Base-by-base conservation (phyloP, 2,888 invertebrate species). In the Andrena minutula region DNA sequence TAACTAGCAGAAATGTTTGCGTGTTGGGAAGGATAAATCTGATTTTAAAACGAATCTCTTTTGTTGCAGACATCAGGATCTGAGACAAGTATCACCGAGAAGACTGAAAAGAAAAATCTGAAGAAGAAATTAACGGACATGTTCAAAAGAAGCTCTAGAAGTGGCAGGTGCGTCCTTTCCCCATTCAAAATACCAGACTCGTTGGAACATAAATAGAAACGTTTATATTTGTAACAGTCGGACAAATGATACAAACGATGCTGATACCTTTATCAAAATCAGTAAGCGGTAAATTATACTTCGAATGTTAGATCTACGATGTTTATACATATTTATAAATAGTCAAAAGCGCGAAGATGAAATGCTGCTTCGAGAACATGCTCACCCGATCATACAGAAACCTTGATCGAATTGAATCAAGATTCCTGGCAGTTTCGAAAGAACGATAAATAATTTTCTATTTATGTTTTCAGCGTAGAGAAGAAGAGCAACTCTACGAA, bases 101-200 rank as follows among this genome's bases (percentile, higher is more conserved):
- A 90, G 74, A 88, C 86, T 64, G 94, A 93, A 76, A 97, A 97
- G 94, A 96, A 96, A 90, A 97, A 97, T 94, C 94, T 98, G 86
- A 96, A 97, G 90, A 97, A 97, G 75, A 96, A 97, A 82, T 94
- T 98, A 60, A 96, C 97, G 0, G 97, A 97, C 84, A 97, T 98
- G 95, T 98, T 98, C 91, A 97, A 96, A 92, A 95, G 97, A 95
- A 95, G 92, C 80, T 92, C 92, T 7, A 91, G 91, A 83, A 92
- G 91, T 86, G 92, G 89, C 91, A 90, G 90, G 87, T 79, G 70
- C 4, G 32, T 7, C 7, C 10, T 35, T 2, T 2, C 26, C 58
- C 28, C 41, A 5, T n/a, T 60, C 12, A n/a, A 20, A 30, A 30
- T 60, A 16, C 12, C n/a, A 20, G 20, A 32, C n/a, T 61, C 30